These are phyloP conservation scores for Chironomus tepperi DNA, from an alignment of 1,140 invertebrate species.

Conservation along the genomic window DNA sequence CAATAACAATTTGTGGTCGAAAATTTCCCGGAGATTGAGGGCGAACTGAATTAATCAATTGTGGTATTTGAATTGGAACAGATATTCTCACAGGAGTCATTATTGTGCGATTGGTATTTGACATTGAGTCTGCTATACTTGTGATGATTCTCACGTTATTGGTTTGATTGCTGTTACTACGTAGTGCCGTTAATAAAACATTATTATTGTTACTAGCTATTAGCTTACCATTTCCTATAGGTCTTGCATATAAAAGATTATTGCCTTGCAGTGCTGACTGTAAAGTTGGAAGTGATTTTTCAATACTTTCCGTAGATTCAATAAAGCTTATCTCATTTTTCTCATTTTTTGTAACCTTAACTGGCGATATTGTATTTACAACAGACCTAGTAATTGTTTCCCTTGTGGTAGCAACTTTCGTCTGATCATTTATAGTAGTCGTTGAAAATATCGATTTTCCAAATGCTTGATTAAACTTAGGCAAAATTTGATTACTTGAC, in stretches of 20 bases:
- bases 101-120: neutral
- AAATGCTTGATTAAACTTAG: conserved; percentile 72
- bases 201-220: neutral
- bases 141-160: conserved; percentile 18
- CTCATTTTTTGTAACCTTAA: conserved; percentile 29
- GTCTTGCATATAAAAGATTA: neutral
- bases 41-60: neutral
- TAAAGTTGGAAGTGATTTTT: neutral
- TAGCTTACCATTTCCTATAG: neutral
- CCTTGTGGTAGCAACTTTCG: conserved; percentile 25
- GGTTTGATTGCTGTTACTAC: neutral
- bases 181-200: neutral
- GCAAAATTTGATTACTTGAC: conserved; percentile 40
- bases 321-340: neutral
- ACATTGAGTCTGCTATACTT: conserved; percentile 16
- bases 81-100: conserved; percentile 46
- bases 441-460: conserved; percentile 50
- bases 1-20: conserved; percentile 28
- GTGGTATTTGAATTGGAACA: conserved; percentile 36
- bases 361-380: conserved; percentile 29
- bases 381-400: conserved; percentile 25
- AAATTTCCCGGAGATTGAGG: conserved; percentile 27
- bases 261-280: neutral
- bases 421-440: neutral
- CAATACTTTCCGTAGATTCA: neutral